Base-by-base conservation (phyloP, 2,797 vertebrate genomes). In the Scolopax bukidnonensis region DNA sequence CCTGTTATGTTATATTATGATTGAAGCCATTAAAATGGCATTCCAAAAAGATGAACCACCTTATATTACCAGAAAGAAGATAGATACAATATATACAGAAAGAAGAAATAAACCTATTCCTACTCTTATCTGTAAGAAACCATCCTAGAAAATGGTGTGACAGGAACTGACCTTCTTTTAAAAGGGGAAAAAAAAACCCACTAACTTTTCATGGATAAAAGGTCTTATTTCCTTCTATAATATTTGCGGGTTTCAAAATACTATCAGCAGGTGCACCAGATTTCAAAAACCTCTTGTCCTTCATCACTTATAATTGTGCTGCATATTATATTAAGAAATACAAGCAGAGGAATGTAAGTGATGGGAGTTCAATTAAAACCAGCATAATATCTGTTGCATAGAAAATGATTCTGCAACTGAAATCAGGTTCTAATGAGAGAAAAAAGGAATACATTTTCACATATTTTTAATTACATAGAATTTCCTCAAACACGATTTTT, bases 391-490 rank as follows among this genome's bases (percentile, higher is more conserved):
- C 96, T 68, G 53, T 59, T 86, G 92, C 94, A 92, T 77, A 96
- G 92, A 96, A 96, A 96, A 94, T 87, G 91, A 95, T 87, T 92
- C 89, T 94, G 73, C 93, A 95, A 84, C 94, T 92, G 95, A 98
- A 98, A 96, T 95, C 96, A 95, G 76, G 80, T 96, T 97, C 94
- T 92, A 90, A 97, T 96, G 97, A 97, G 93, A 96, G 94, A 97
- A 97, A 96, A 97, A 97, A 96, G 92, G 96, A 97, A 97, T 97
- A 97, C 88, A 97, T 98, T 98, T 97, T 94, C 96, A 96, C 97
- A 75, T 97, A 97, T 98, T 98, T 98, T 98, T 98, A 98, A 98
- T 98, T 98, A 98, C 97, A 97, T 3, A 96, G 97, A 97, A 97
- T 97, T 97, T 97, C 93, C 95, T 98, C 97, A 97, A 98, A 98